Conservation (phyloP, 2,888 invertebrate species). For the Caenorhabditis panamensis region DNA sequence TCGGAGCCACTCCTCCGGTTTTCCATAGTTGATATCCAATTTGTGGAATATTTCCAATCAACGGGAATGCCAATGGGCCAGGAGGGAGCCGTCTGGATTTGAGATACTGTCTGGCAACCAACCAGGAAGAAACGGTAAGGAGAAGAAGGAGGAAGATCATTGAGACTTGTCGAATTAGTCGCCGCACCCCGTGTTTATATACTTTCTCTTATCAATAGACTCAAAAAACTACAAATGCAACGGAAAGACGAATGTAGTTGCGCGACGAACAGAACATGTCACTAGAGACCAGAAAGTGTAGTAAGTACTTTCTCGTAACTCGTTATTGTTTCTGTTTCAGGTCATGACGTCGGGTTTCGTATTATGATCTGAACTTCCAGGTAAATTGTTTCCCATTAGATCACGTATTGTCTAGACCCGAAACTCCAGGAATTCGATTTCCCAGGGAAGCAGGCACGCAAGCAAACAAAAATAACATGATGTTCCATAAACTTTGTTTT, state of each 20-base stretch:
- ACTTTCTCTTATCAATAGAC: constrained; percentile 14
- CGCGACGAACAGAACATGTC: neutral
- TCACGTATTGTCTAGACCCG: no score
- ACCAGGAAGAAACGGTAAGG: constrained; percentile 1
- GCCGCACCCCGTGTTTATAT: constrained; percentile 19
- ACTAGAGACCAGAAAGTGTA: no score
- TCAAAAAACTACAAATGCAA: constrained; percentile 20
- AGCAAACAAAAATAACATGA: no score
- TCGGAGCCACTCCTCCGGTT: constrained; percentile 43
- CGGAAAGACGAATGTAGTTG: constrained; percentile 12
- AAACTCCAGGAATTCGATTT: no score
- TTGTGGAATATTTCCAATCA: constrained; percentile 61
- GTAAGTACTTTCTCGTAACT: no score
- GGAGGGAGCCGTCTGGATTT: constrained; percentile 36
- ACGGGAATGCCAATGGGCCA: constrained; percentile 58
- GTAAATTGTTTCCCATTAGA: no score
- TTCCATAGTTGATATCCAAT: constrained; percentile 20
- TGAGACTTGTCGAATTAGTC: neutral
- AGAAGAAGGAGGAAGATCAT: constrained; percentile 19
- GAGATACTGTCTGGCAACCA: constrained; percentile 34
- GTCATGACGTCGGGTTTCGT: no score
- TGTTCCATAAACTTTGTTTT: no score
- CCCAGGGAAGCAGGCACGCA: no score
- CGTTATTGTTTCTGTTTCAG: no score
- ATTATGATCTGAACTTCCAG: no score